Base-by-base conservation (phyloP, 2,113 vertebrate species). In the Toxotes jaculatrix region DNA sequence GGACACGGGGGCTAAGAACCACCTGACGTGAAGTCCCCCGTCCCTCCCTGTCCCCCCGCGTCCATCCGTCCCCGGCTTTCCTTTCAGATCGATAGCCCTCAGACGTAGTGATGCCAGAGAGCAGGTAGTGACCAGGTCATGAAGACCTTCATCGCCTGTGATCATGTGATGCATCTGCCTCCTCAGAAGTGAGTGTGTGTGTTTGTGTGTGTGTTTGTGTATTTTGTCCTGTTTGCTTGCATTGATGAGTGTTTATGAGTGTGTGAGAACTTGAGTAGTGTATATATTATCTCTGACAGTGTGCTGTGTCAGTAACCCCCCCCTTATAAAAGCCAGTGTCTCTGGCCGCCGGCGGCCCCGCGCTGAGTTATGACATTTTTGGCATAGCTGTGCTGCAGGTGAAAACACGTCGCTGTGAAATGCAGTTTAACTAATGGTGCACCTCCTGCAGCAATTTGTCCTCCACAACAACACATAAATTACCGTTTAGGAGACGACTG, bases 371-470 rank as follows among this genome's bases (percentile, higher is more conserved):
- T 87, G 87, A 86, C 93, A 95, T 95, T 92, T 90, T 89, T 94
- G 86, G 83, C 91, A 94, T 94, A 91, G 90, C 79, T 93, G 78
- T 9, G 68, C 77, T 91, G 90, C 95, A 95, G 91, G 94, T 94
- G 92, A 88, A 93, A 93, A 95, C 94, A 93, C 56, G 94, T 74
- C 66, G 63, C 77, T 77, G 74, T 82, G 77, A 90, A 82, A 88
- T 62, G 74, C 86, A 82, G 80, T 91, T 92, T 87, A 89, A 90
- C 61, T 93, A 92, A 91, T 91, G 83, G 70, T 86, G 51, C 87
- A 82, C 9, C 88, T 92, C 93, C 92, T 91, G 89, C 63, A 91
- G 94, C 90, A 92, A 88, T 94, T 87, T 93, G 93, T 94, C 88
- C 88, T 81, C 65, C 80, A 84, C 87, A 90, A 84, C 80, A 89